Percentiles rank a stretch among this genome's conserved stretches.
phyloP scores from a whole-genome alignment of 2,797 vertebrate species.

The Mergus octosetaceus region DNA sequence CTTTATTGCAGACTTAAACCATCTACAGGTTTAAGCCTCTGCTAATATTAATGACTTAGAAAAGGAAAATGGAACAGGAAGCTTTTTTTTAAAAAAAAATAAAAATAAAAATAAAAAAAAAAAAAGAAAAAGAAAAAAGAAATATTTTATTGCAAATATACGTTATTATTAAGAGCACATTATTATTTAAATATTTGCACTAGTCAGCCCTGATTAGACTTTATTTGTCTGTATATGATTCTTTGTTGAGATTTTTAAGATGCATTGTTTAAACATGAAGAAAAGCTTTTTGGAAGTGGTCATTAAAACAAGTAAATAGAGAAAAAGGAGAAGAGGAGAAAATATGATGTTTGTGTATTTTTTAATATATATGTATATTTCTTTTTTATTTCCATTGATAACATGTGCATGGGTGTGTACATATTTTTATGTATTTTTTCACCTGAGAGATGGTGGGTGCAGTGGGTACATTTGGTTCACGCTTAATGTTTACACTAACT shows the following conservation, averaged over 20 bases:
- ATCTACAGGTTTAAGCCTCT: not conserved
- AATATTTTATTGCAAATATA: not conserved
- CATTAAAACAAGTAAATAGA: not conserved
- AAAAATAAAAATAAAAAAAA: too few relatives aligned
- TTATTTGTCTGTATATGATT: not conserved
- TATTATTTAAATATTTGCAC: not conserved
- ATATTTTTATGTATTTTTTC: not conserved
- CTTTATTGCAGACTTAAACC: not conserved
- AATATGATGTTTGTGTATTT: accelerated
- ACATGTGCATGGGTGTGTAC: not conserved
- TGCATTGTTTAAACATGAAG: not conserved
- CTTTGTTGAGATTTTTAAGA: not conserved
- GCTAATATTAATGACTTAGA: not conserved
- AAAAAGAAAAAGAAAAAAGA: not conserved
- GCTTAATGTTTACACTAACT: not conserved
- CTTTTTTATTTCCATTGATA: not conserved
- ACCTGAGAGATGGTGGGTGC: not conserved
- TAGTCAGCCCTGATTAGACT: not conserved
- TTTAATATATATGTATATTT: not conserved
- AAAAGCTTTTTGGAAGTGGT: accelerated
- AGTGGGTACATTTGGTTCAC: not conserved
- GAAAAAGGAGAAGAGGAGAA: not conserved
- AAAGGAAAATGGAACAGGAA: accelerated
- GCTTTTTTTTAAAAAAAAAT: too few relatives aligned
- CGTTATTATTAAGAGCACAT: not conserved